Percentiles rank a stretch among this genome's conserved stretches.
These are phyloP conservation scores for Gallinago nigripennis DNA, from an alignment of 2,797 vertebrate species.

Conservation along the genomic window DNA sequence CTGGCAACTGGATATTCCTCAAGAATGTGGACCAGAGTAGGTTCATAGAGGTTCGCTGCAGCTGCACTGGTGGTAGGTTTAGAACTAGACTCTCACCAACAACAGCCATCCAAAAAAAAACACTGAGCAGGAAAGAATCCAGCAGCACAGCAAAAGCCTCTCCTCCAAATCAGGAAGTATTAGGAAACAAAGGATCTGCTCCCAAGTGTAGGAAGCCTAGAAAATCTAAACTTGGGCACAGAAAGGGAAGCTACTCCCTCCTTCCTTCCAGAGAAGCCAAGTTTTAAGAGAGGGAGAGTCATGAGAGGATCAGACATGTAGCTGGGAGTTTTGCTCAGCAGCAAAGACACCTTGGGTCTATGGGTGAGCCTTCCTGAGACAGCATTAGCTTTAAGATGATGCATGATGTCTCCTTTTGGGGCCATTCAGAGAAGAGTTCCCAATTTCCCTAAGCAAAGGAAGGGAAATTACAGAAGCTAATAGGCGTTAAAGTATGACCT, in stretches of 20 bases:
- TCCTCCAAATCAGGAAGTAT: background rate
- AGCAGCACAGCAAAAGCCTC: background rate
- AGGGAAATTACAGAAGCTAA: background rate
- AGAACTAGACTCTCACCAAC: background rate
- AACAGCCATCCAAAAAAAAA: background rate
- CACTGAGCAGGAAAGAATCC: background rate
- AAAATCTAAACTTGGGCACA: background rate
- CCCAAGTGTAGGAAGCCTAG: background rate
- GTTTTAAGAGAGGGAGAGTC: background rate
- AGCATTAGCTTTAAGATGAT: background rate
- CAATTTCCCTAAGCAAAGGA: background rate
- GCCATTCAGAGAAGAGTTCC: background rate
- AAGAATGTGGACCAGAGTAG: background rate
- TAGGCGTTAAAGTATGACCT: background rate
- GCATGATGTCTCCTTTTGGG: background rate
- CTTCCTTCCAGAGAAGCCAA: background rate
- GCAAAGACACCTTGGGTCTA: background rate
- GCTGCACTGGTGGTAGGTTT: background rate
- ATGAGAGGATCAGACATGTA: background rate
- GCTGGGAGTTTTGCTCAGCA: background rate
- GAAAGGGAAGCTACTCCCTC: background rate
- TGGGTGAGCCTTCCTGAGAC: background rate
- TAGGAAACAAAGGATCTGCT: background rate
- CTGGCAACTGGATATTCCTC: background rate
- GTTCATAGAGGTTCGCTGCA: background rate